phyloP scores from a whole-genome alignment of 2,113 vertebrate genomes.

The Cyanocitta stelleri region DNA sequence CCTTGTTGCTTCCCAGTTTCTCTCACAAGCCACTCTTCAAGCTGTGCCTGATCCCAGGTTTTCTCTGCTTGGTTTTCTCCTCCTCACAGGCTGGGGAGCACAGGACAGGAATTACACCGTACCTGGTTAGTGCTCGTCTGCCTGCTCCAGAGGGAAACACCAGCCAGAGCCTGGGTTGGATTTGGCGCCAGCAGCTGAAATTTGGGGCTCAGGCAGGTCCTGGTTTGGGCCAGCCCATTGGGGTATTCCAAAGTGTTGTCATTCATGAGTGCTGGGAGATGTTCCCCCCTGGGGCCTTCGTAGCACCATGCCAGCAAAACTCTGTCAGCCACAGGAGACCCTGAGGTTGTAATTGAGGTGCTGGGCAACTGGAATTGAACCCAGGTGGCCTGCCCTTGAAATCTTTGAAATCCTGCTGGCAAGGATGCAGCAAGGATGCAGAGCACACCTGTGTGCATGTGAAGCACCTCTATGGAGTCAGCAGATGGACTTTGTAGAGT shows the following conservation, averaged over 20 bases:
- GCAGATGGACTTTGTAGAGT: neutral
- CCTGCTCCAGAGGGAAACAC: neutral
- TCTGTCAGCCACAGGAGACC: neutral
- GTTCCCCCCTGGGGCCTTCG: too few relatives aligned
- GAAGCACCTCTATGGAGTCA: neutral
- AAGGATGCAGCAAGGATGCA: neutral
- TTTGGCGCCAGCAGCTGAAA: neutral
- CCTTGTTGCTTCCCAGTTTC: neutral
- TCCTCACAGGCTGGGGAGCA: neutral
- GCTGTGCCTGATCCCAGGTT: neutral
- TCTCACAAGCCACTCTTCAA: neutral
- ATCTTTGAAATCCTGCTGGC: neutral
- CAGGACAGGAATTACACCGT: neutral
- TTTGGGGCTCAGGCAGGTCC: neutral
- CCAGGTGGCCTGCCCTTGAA: neutral
- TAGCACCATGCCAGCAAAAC: neutral
- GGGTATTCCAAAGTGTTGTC: rapidly evolving
- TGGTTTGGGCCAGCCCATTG: neutral
- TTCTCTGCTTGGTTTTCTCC: neutral
- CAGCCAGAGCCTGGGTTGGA: neutral
- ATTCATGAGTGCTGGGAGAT: neutral
- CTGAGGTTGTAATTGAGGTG: neutral
- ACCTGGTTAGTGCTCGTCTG: neutral
- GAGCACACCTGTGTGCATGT: neutral
- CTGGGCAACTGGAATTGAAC: neutral